These are phyloP conservation scores for Pterocles burchelli DNA, from an alignment of 2,113 vertebrate genomes.

Conservation along the genomic window DNA sequence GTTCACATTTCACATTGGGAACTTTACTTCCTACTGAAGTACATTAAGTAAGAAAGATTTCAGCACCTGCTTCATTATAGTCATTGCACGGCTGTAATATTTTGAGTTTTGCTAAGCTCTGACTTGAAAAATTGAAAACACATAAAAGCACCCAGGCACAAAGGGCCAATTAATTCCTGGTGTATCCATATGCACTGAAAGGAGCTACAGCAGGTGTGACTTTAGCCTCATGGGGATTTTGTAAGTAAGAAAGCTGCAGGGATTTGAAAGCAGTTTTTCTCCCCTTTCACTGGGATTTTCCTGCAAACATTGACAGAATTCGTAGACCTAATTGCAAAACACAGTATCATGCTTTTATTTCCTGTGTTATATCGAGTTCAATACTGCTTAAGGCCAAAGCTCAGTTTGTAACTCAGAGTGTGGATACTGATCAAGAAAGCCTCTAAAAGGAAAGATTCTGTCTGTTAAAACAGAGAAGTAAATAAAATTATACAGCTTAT, in stretches of 20 bases:
- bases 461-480: not conserved
- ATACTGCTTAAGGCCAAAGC: not conserved
- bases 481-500: not conserved
- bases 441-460: not conserved
- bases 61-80: not conserved
- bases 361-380: not conserved
- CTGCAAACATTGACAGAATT: not conserved
- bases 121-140: not conserved
- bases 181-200: not conserved
- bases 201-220: fast-evolving
- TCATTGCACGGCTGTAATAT: not conserved
- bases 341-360: not conserved
- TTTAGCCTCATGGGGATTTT: not conserved
- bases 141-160: not conserved
- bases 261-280: not conserved
- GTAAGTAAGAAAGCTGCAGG: not conserved
- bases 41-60: not conserved
- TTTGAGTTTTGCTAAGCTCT: not conserved
- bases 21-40: not conserved
- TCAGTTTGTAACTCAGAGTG: not conserved
- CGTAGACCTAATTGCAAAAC: not conserved
- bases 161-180: not conserved
- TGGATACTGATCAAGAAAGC: not conserved
- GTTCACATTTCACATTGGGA: not conserved
- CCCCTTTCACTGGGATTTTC: not conserved